Evolutionary conservation across 1,140 invertebrate species (phyloP), one percentile per base, ranked within the genome.

Genomic region (Dinothrombium tinctorium): DNA sequence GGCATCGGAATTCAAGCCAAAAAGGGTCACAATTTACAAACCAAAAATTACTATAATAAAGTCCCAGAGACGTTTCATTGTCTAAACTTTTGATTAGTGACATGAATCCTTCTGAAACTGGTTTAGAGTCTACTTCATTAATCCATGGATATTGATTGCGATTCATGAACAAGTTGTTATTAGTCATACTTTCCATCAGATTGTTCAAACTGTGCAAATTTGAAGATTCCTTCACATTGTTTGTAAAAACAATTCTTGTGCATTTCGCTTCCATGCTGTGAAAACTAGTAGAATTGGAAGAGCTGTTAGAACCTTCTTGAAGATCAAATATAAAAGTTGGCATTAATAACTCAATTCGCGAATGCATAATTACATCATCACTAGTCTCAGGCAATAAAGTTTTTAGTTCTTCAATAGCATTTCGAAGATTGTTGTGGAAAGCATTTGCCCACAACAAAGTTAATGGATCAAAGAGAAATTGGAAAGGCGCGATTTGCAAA

Each of bases 361-460:
- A 12, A 21, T 40, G 24, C 12, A 44, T 31, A 12, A 19, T 40
- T 25, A 20, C 8, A 21, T 32, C 28, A 37, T 21, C 33, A 4
- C 28, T 21, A 8, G 26, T 23, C 8, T 28, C n/a, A 25, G 46
- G 46, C 26, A 47, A 22, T 14, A 38, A 25, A 23, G 40, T 15
- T 21, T 44, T 32, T 7, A 47, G 22, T 37, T 44, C 33, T 11
- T 59, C 57, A 42, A 84, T 57, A 35, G 75, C 75, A 47, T 79
- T 67, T 52, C 75, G 70, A 17, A 94, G 65, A 64, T 83, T 86
- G 29, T 86, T 65, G 31, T 72, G 66, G 58, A 95, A 94, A n/a
- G 80, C 78, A 56, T 89, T 86, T 22, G 87, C 67, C 87, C 87
- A 95, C 17, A 92, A 59, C 45, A 82, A 64, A 21, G 80, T 89